Base-by-base conservation (phyloP, 2,113 vertebrate species). In the Motacilla tschutschensis region DNA sequence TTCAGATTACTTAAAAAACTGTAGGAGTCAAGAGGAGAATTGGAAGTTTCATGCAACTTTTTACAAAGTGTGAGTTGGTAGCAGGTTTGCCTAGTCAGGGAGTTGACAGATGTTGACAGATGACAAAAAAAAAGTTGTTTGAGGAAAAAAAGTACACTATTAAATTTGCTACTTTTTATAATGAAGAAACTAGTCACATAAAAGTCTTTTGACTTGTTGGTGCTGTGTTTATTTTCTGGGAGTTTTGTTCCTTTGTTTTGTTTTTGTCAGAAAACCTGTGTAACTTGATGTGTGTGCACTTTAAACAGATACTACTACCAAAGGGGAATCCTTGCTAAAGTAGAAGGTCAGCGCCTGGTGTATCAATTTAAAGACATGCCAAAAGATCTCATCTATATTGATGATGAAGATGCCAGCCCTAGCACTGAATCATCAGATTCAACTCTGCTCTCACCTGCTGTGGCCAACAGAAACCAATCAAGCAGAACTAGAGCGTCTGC, bases 321-420 rank as follows among this genome's bases (percentile, higher is more conserved):
- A 96, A 98, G 99, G 93, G 99, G 99, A 94, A 99, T 99, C 87
- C 96, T 99, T 85, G 98, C 99, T 90, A 99, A 99, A 96, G 99
- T 99, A n/a, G 99, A 99, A 96, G 99, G 99, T 57, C 99, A 99
- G 91, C 98, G 99, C 40, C 96, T 99, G 41, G 99, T 99, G 9
- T 99, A 99, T 96, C 99, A 99, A 88, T 99, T 99, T 93, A 99
- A 99, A 83, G 98, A 98, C 79, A 98, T 99, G 97, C 99, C 99
- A 46, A 98, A 99, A 97, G 97, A 99, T 93, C 98, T 99, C 71
- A 67, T 99, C 72, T 99, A 98, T 66, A 98, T 99, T 90, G 98
- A 98, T 40, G 98, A 99, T 8, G 98, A 98, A 51, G 97, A 98
- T 31, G 96, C 98, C 1, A 96, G 95, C 57, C 97, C 97, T n/a